Base-by-base conservation (phyloP, 2,797 vertebrate species). In the Malacoctenus gilli region DNA sequence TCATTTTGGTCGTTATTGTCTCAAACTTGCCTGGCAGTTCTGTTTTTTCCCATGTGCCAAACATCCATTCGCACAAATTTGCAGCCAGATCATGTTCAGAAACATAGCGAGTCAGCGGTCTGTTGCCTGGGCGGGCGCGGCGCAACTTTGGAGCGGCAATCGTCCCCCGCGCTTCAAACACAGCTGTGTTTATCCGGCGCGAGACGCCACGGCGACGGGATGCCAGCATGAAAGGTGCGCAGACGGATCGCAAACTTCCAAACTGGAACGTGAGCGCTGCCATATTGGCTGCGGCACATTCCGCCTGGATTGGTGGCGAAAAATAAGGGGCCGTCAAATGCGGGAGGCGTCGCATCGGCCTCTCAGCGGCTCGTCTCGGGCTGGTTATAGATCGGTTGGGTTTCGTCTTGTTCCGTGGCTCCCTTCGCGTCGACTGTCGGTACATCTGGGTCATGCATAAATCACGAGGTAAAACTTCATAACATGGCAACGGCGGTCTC, bases 151-250 rank as follows among this genome's bases (percentile, higher is more conserved):
- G 8, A 66, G 65, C 14, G 19, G 68, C 74, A 79, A 74, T 43
- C 32, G 23, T 67, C 63, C 74, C 67, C 53, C 35, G 34, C 80
- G 59, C 47, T 67, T 75, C 63, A 84, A 85, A 82, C 85, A 79
- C 85, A 84, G 85, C 85, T 89, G 85, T 84, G 80, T 87, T 86
- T 85, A 77, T 65, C 62, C 47, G 44, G 51, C 48, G 54, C 38
- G 20, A 61, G 71, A 76, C 77, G 51, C 75, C 71, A 59, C 68
- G 39, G 59, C 59, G 14, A 58, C 68, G 52, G 51, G 49, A 64
- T 9, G 66, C 58, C 59, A 70, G 65, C 61, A 68, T n/a, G 16
- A n/a, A 82, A 87, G 71, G 76, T 80, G 73, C 70, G 52, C 50
- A 19, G 59, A 44, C 57, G 49, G 57, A 68, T 70, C 36, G 19